Evolutionary conservation across 2,797 vertebrate species (phyloP).

Genomic region (Leptatherina wallacei): DNA sequence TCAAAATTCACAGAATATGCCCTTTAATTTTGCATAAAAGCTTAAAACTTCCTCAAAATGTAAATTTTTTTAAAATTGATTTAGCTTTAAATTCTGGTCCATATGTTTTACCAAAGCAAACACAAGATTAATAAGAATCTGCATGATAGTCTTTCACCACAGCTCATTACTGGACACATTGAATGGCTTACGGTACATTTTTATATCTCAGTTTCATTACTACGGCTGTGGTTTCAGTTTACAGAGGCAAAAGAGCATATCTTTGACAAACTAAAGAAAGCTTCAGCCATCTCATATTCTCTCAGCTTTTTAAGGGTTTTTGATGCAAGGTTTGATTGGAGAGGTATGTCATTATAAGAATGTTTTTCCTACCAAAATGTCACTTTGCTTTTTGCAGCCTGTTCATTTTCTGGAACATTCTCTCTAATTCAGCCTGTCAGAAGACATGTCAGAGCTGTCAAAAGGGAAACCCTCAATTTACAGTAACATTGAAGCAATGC

Average conservation of each 20-base stretch:
- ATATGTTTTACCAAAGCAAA: not conserved
- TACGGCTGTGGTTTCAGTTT: not conserved
- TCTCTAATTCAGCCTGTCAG: conserved; percentile 56
- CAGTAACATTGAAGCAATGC: conserved; percentile 48
- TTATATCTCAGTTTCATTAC: conserved; percentile 6
- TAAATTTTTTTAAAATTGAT: not conserved
- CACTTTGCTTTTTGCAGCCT: conserved; percentile 41
- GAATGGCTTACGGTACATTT: conserved; percentile 7
- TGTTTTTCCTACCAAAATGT: conserved; percentile 34
- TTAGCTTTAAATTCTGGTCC: not conserved
- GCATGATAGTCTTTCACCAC: conserved; percentile 1
- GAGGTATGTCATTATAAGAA: conserved; percentile 40
- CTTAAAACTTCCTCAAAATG: not conserved
- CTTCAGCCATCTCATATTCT: not conserved
- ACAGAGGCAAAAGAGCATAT: not conserved
- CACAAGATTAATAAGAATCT: not conserved
- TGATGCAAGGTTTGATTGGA: conserved; percentile 9
- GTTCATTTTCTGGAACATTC: conserved; percentile 55
- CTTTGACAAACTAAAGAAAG: not conserved
- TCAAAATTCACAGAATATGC: not conserved
- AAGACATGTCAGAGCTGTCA: conserved; percentile 70
- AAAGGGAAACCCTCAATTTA: conserved; percentile 69
- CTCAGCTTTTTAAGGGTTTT: conserved; percentile 2
- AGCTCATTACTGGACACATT: not conserved
- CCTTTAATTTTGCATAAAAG: not conserved